Conservation (phyloP, 2,113 vertebrate species). For the Calonectris borealis region DNA sequence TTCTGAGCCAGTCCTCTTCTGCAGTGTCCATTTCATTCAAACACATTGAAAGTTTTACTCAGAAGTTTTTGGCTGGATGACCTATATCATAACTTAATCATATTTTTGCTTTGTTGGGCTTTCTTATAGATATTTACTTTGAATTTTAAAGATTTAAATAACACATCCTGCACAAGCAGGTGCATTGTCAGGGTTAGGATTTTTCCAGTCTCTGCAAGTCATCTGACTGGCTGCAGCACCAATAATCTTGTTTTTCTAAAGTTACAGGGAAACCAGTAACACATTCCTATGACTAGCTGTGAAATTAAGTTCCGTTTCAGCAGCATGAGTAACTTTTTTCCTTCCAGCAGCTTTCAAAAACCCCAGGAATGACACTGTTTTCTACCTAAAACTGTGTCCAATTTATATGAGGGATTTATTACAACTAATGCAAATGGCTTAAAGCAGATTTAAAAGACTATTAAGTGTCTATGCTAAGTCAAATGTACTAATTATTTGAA, state of each 20-base stretch:
- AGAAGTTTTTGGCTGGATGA: neutral
- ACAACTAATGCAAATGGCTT: neutral
- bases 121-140: neutral
- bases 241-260: neutral
- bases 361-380: neutral
- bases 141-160: neutral
- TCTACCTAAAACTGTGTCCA: neutral
- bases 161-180: neutral
- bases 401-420: constrained; percentile 24
- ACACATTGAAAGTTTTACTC: neutral
- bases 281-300: neutral
- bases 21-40: neutral
- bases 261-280: neutral
- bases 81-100: neutral
- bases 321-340: neutral
- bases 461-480: neutral
- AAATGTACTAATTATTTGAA: constrained; percentile 30
- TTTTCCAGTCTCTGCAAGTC: neutral
- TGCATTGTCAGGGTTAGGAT: neutral
- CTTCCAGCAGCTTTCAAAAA: neutral
- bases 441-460: constrained; percentile 22
- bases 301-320: neutral
- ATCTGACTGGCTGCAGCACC: neutral
- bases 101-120: neutral
- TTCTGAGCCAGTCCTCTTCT: neutral